Evolutionary conservation across 2,113 vertebrate species (phyloP), one percentile per base, ranked within the genome.

Genomic region (Raja brachyura): DNA sequence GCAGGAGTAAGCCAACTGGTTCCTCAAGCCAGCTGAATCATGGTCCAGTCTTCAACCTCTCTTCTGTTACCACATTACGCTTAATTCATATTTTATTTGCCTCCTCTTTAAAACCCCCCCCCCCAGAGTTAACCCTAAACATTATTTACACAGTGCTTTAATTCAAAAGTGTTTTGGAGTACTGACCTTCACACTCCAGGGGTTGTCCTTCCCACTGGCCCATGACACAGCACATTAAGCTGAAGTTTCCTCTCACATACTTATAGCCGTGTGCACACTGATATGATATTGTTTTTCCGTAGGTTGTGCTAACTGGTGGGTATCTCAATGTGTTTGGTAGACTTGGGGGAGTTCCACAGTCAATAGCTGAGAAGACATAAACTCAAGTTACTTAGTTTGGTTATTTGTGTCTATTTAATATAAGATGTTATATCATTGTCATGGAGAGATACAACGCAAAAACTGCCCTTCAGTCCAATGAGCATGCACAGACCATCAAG

Each of bases 151-250:
- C 6, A 31, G 5, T 63, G 13, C n/a, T 7, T 13, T 54, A 48
- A 22, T 25, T 13, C 25, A 25, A 66, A 73, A 73, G 39, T 22
- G 28, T 73, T 70, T 68, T 74, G 90, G 22, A 70, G 11, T 39
- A 92, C 90, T 1, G 22, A 97, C 97, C 97, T 96, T 96, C 94
- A 95, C 97, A 97, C 93, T 95, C 93, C 88, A 96, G 77, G 77
- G 93, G 93, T 76, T 94, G 92, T 92, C 94, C 94, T 33, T 93
- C 94, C 97, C 97, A 97, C 20, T 16, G 77, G 48, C 96, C 96
- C 31, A 96, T 94, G 56, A 94, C 93, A 63, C 94, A 95, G 94
- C 97, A 97, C 66, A 94, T 75, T 0, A 96, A 96, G 3, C 90
- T 94, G 93, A 94, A 94, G 48, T 93, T 93, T 93, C 97, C 97